A percentile compares a stretch with the other conserved stretches of the same genome.
Evolutionary conservation across 2,888 invertebrate genomes (phyloP).

Genomic region (Mesorhabditis belari): DNA sequence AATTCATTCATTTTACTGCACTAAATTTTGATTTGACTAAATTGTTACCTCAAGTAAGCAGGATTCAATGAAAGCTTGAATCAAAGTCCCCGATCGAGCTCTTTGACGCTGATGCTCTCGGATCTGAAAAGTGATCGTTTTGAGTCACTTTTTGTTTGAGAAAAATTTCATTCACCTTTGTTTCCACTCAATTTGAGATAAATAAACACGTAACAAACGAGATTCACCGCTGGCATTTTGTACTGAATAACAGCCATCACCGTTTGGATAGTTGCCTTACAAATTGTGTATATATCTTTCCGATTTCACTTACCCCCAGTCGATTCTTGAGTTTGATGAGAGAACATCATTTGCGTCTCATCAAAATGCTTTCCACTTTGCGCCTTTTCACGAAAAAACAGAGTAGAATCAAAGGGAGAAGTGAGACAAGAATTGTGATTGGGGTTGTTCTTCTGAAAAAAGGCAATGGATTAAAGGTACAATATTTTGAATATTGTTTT

Average conservation of each 20-base stretch:
- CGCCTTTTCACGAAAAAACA: not conserved
- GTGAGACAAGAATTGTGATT: not conserved
- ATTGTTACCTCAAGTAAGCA: not conserved
- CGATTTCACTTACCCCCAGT: not conserved
- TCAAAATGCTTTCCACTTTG: not conserved
- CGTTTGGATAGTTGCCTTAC: no score
- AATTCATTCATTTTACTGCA: no score
- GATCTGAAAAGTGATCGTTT: not conserved
- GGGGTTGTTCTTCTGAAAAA: not conserved
- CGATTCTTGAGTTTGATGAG: no score
- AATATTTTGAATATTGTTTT: no score
- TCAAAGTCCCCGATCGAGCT: not conserved
- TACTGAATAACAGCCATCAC: not conserved
- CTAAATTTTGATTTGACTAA: no score
- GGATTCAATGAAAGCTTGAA: not conserved
- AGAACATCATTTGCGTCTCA: not conserved
- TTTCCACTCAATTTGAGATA: not conserved
- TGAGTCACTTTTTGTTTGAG: not conserved
- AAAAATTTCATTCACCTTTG: not conserved
- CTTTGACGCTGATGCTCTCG: no score
- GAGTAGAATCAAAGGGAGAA: not conserved
- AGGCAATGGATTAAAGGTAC: no score
- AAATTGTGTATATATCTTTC: not conserved
- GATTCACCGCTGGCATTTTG: not conserved
- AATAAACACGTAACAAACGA: not conserved